Conservation (phyloP, 1,140 invertebrate genomes). For the Aphis gossypii region DNA sequence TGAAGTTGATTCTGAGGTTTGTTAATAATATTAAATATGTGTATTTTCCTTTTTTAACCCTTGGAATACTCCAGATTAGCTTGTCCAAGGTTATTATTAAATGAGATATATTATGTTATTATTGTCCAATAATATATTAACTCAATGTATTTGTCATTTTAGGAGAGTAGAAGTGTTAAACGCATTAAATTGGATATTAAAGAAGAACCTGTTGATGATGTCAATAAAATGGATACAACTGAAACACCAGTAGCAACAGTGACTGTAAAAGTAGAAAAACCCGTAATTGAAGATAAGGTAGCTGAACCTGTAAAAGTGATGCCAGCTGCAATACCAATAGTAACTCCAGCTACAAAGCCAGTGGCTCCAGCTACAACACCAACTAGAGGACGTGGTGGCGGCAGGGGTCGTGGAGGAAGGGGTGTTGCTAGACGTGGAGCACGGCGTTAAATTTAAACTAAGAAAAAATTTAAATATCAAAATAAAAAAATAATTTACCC, state of each 20-base stretch:
- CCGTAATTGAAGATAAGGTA: background rate
- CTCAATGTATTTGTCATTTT: background rate
- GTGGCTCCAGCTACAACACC: background rate
- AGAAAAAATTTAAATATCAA: background rate
- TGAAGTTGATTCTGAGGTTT: background rate
- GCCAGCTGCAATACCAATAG: background rate
- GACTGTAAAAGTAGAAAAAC: background rate
- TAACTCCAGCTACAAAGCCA: background rate
- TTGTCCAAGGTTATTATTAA: background rate
- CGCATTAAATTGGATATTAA: slow-evolving; percentile 35
- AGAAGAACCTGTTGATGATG: background rate
- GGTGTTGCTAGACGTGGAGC: slow-evolving; percentile 17
- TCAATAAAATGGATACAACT: background rate
- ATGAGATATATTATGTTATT: background rate
- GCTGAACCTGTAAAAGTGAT: background rate
- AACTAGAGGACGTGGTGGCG: slow-evolving; percentile 5
- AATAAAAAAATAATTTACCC: background rate
- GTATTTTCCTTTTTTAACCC: background rate
- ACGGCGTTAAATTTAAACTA: background rate
- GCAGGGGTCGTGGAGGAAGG: slow-evolving; percentile 21
- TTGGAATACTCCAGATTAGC: background rate
- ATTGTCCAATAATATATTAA: background rate
- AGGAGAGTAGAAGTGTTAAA: slow-evolving; percentile 8
- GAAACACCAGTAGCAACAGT: background rate
- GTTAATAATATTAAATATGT: background rate